A percentile compares a stretch with the other conserved stretches of the same genome.
These are phyloP conservation scores for Stictonetta naevosa DNA, from an alignment of 2,113 vertebrate genomes.

Conservation along the genomic window DNA sequence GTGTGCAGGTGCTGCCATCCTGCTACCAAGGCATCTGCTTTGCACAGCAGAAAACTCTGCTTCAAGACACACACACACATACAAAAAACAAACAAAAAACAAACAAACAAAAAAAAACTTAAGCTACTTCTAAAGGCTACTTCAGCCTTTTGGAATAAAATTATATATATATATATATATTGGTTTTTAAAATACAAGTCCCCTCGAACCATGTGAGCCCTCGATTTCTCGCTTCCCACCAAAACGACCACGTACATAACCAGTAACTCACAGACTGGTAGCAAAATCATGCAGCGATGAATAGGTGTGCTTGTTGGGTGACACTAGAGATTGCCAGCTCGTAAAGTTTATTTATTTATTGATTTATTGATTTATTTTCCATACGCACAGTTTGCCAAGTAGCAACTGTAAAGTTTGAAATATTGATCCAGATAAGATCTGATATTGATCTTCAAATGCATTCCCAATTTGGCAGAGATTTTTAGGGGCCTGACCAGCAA, in stretches of 20 bases:
- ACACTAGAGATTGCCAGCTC: constrained; percentile 42
- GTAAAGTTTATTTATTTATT: neutral
- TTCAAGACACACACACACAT: no score
- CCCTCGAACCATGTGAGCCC: constrained; percentile 5
- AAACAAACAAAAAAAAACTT: neutral
- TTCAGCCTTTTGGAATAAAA: neutral
- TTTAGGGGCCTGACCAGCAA: neutral
- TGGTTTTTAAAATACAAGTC: neutral
- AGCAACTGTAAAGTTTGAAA: constrained; percentile 49
- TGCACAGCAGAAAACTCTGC: neutral
- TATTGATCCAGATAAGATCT: constrained; percentile 35
- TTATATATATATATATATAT: neutral
- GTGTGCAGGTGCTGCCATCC: neutral
- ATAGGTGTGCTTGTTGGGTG: constrained; percentile 29
- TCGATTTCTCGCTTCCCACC: constrained; percentile 54
- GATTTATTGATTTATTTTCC: neutral
- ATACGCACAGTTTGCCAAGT: constrained; percentile 24
- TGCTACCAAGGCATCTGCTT: neutral
- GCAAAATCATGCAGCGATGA: constrained; percentile 11
- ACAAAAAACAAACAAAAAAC: neutral
- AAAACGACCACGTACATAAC: neutral
- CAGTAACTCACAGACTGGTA: constrained; percentile 30
- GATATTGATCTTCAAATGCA: neutral
- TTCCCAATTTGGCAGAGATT: neutral
- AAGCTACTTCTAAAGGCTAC: neutral